A percentile compares a stretch with the other conserved stretches of the same genome.
These are phyloP conservation scores for Siderastrea radians DNA, from an alignment of 92 coral and sea anemone species.

Conservation along the genomic window DNA sequence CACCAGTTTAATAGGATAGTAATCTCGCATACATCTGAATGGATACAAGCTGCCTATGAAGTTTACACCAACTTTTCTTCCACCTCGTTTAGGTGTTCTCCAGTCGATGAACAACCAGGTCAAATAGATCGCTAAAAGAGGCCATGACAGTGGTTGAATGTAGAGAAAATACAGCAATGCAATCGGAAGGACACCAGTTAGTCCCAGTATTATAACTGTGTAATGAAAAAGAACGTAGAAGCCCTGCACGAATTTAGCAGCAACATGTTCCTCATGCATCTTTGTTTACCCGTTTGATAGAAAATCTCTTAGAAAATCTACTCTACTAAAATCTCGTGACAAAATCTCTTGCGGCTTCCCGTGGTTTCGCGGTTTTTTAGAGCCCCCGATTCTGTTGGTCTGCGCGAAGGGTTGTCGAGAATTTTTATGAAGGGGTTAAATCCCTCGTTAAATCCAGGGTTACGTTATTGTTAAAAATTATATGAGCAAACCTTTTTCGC, in stretches of 20 bases:
- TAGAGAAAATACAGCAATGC: background rate
- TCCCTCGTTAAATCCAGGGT: too few species aligned
- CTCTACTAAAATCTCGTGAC: too few species aligned
- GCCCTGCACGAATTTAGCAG: background rate
- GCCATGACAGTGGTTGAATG: background rate
- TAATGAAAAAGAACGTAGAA: background rate
- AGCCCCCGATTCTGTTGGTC: too few species aligned
- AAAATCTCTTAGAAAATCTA: too few species aligned
- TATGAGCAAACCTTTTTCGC: too few species aligned
- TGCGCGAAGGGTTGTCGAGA: too few species aligned
- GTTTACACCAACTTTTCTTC: constrained; percentile 28
- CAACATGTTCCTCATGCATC: background rate
- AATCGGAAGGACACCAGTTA: background rate
- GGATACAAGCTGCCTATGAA: background rate
- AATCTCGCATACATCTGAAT: constrained; percentile 58
- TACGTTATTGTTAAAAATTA: too few species aligned
- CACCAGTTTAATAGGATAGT: constrained; percentile 60
- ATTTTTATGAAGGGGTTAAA: too few species aligned
- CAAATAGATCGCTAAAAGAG: constrained; percentile 25
- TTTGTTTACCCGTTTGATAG: too few species aligned
- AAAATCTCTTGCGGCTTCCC: too few species aligned
- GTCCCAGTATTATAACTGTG: background rate
- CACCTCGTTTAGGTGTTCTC: constrained; percentile 53
- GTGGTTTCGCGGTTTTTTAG: too few species aligned
- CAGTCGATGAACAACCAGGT: constrained; percentile 60